Base-by-base conservation (phyloP, 2,113 vertebrate genomes). In the Bufo gargarizans region DNA sequence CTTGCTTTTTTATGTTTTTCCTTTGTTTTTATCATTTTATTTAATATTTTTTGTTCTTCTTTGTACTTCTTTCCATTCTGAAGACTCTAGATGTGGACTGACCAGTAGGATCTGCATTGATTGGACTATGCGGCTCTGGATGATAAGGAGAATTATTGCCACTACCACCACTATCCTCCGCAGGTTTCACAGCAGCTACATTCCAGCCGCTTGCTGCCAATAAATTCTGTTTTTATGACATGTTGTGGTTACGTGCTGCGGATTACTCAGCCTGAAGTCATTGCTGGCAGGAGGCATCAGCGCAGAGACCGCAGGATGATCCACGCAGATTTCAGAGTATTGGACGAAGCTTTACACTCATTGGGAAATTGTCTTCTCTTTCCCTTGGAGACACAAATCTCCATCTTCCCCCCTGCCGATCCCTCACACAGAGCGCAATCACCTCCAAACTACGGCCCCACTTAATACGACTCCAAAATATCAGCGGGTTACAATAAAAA, bases 231-330 rank as follows among this genome's bases (percentile, higher is more conserved):
- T 88, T 88, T 88, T 83, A 76, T 88, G 77, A 80, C 80, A 72
- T 83, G 86, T 82, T 88, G 86, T 88, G 86, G 86, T 88, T 88
- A 83, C 86, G 65, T 71, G 17, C 53, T 83, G 55, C 83, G 83
- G 82, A 87, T 87, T 56, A 74, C 79, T 77, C 86, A 63, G 86
- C 55, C 43, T 88, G 86, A 88, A 83, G 86, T 88, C 79, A 88
- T 88, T 43, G 49, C 86, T 88, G 86, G 79, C 80, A 88, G 53
- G 11, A 49, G 78, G 53, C 58, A 65, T 76, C 80, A 76, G 20
- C 22, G 79, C 12, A 77, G 33, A 88, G 67, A 82, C 86, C 86
- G 65, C 80, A 88, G 59, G 53, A 77, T 88, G 87, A 88, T 88
- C 80, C 56, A 59, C 77, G 59, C 22, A 20, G 71, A 88, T 88